Evolutionary conservation across 2,888 invertebrate genomes (phyloP).

Genomic region (Synanthedon vespiformis): DNA sequence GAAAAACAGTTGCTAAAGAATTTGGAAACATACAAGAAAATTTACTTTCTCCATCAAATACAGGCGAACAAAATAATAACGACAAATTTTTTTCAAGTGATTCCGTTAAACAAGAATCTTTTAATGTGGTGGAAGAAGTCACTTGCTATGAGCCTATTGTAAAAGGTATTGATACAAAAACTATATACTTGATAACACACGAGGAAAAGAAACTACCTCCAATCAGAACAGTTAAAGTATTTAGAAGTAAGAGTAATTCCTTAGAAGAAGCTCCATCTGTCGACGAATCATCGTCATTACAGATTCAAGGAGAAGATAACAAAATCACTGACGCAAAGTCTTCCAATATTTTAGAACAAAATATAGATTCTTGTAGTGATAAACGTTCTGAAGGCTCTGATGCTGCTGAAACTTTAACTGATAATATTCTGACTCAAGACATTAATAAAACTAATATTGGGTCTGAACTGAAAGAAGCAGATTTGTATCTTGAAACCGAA

Average conservation of each 20-base stretch:
- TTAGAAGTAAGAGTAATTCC: constrained; percentile 73
- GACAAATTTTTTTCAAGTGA: constrained; percentile 40
- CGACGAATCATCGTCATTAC: constrained; percentile 14
- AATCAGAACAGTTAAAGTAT: constrained; percentile 66
- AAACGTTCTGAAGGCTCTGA: neutral
- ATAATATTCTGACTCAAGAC: neutral
- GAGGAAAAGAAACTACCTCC: constrained; percentile 78
- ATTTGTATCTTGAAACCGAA: neutral
- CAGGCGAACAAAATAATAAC: constrained; percentile 55
- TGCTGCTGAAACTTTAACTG: constrained; percentile 1
- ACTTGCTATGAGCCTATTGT: constrained; percentile 34
- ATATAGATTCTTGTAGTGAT: neutral
- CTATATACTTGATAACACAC: constrained; percentile 77
- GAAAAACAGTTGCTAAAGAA: neutral
- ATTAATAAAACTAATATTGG: neutral
- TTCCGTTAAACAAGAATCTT: constrained; percentile 28
- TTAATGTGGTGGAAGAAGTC: constrained; percentile 40
- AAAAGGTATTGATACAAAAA: constrained; percentile 46
- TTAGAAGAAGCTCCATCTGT: constrained; percentile 30
- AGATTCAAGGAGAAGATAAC: constrained; percentile 18
- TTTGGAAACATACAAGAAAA: neutral
- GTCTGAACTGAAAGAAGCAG: neutral
- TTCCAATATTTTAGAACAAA: constrained; percentile 21
- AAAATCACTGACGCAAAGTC: constrained; percentile 31
- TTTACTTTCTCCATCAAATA: constrained; percentile 11